Evolutionary conservation across 2,888 invertebrate species (phyloP).

Genomic region (Ceraclea dissimilis): DNA sequence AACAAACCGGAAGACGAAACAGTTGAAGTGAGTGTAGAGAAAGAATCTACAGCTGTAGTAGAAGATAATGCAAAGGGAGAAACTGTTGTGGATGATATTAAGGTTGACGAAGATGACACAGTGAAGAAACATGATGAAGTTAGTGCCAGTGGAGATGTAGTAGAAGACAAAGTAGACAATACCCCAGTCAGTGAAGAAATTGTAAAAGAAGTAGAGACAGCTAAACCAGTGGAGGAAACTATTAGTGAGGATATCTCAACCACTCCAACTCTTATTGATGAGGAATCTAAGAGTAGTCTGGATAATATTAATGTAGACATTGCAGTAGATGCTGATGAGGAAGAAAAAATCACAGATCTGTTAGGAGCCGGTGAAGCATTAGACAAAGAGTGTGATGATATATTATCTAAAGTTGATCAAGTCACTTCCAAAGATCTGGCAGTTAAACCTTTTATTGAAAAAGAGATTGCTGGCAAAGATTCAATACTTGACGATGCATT

Average conservation of each 20-base stretch:
- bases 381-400: conserved; percentile 46
- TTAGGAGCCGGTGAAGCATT: conserved; percentile 41
- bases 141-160: conserved; percentile 22
- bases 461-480: conserved; percentile 9
- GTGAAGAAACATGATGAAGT: conserved; percentile 2
- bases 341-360: conserved; percentile 37
- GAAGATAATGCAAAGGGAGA: conserved; percentile 30
- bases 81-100: conserved; percentile 29
- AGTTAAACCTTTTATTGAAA: conserved; percentile 14
- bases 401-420: conserved; percentile 43
- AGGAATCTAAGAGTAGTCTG: conserved; percentile 10
- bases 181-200: conserved; percentile 32
- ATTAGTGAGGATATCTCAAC: neutral
- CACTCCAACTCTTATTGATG: neutral
- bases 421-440: conserved; percentile 32
- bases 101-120: conserved; percentile 12
- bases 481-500: conserved; percentile 37
- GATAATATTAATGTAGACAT: conserved; percentile 28
- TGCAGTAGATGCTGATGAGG: conserved; percentile 26
- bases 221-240: neutral
- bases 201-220: conserved; percentile 24
- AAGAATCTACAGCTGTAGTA: conserved; percentile 28
- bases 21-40: conserved; percentile 11
- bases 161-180: neutral
- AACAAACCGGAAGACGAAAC: conserved; percentile 20